Evolutionary conservation across 1,140 invertebrate genomes (phyloP).

Genomic region (Mylabris phalerata): DNA sequence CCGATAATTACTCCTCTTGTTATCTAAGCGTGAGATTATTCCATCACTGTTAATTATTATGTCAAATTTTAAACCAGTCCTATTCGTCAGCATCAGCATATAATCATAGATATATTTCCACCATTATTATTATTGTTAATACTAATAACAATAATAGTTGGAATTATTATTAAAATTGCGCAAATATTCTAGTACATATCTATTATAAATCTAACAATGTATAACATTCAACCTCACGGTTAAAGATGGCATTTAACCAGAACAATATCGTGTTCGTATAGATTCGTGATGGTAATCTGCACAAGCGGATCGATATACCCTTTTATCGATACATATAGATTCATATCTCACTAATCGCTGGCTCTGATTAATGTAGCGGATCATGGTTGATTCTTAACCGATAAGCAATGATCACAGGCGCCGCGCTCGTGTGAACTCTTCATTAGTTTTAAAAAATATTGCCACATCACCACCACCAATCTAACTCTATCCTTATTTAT

Average conservation of each 20-base stretch:
- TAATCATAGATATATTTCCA: neutral
- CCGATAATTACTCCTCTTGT: conserved; percentile 10
- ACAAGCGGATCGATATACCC: conserved; percentile 11
- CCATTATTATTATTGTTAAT: neutral
- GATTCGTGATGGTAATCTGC: conserved; percentile 24
- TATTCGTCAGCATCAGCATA: conserved; percentile 1
- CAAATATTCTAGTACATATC: neutral
- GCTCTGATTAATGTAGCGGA: conserved; percentile 30
- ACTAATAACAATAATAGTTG: neutral
- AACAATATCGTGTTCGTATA: conserved; percentile 8
- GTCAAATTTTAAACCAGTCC: conserved; percentile 17
- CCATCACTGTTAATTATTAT: conserved; percentile 18
- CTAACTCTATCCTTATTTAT: conserved; percentile 5
- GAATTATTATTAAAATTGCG: neutral
- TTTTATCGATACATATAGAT: conserved; percentile 30
- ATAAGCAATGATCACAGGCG: conserved; percentile 30
- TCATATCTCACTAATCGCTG: conserved; percentile 28
- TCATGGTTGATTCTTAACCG: conserved; percentile 17
- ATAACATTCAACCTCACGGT: neutral
- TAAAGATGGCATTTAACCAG: conserved; percentile 2
- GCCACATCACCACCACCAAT: conserved; percentile 8
- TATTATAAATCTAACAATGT: neutral
- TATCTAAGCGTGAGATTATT: conserved; percentile 11
- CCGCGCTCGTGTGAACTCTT: conserved; percentile 26
- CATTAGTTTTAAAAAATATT: conserved; percentile 13